phyloP scores from a whole-genome alignment of 1,140 invertebrate species.

The Galleria mellonella region DNA sequence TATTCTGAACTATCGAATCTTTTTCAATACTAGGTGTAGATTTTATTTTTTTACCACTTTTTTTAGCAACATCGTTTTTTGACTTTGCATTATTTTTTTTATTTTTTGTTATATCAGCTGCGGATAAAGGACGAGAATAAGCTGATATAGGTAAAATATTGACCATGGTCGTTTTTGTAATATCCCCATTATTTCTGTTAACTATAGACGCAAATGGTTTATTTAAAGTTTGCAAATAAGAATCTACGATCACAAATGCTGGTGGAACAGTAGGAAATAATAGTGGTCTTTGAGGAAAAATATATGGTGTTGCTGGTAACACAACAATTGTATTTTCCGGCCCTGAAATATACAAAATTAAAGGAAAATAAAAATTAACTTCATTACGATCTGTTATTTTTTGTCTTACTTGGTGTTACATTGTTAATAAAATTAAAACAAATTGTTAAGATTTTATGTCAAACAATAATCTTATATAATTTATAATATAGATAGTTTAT shows the following conservation, averaged over 20 bases:
- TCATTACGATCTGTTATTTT: too few relatives aligned
- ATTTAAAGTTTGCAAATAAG: constrained; percentile 47
- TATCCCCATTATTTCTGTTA: constrained; percentile 48
- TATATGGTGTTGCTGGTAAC: constrained; percentile 55
- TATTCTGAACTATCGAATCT: constrained; percentile 10
- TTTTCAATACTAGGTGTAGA: neutral
- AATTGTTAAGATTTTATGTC: too few relatives aligned
- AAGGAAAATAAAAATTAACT: constrained; percentile 1
- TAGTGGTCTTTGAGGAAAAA: constrained; percentile 58
- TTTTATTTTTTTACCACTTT: constrained; percentile 20
- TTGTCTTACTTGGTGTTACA: too few relatives aligned
- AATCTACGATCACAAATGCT: constrained; percentile 55
- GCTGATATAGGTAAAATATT: constrained; percentile 84
- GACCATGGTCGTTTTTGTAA: constrained; percentile 78
- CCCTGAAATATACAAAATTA: constrained; percentile 27
- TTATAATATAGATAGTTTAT: too few relatives aligned
- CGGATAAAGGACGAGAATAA: constrained; percentile 68
- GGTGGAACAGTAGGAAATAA: constrained; percentile 56
- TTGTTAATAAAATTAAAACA: too few relatives aligned
- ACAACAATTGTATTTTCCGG: constrained; percentile 62
- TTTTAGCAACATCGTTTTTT: constrained; percentile 34
- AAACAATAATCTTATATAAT: too few relatives aligned
- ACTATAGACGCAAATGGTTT: constrained; percentile 42
- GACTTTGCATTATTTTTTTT: constrained; percentile 58
- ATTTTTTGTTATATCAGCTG: constrained; percentile 18